These are phyloP conservation scores for Pomatostomus ruficeps DNA, from an alignment of 2,113 vertebrate species.

Conservation along the genomic window DNA sequence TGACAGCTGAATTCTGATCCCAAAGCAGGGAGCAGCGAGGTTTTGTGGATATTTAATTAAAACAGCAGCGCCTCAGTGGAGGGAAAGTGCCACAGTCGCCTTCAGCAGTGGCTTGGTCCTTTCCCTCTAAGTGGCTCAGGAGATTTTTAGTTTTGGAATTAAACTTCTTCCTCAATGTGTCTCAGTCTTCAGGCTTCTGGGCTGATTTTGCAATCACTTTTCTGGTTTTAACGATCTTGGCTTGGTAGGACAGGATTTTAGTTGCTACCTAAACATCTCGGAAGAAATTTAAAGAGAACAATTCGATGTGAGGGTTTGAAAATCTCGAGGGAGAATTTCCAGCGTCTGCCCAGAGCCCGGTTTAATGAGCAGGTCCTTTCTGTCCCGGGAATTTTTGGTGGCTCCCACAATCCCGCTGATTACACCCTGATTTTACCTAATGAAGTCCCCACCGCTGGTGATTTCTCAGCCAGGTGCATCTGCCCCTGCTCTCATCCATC, in stretches of 20 bases:
- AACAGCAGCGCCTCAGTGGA: neutral
- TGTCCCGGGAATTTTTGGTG: neutral
- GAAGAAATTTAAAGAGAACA: neutral
- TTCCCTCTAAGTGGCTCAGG: neutral
- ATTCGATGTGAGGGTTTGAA: neutral
- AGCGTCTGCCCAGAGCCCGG: neutral
- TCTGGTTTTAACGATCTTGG: neutral
- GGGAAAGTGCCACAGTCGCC: neutral
- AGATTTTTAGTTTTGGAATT: neutral
- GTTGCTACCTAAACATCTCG: neutral
- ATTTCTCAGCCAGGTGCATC: slow-evolving; percentile 1
- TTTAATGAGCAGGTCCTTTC: neutral
- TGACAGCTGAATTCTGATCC: neutral
- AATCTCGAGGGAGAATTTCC: neutral
- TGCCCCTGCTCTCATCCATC: neutral
- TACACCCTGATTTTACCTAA: neutral
- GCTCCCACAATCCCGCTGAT: neutral
- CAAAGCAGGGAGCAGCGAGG: neutral
- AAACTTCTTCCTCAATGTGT: neutral
- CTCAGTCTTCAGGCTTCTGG: neutral
- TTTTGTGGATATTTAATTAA: neutral
- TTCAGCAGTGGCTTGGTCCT: neutral
- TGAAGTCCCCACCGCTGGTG: neutral
- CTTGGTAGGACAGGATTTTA: neutral
- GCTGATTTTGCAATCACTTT: neutral